Conservation (phyloP, 2,888 invertebrate species). For the Lomographa bimaculata region DNA sequence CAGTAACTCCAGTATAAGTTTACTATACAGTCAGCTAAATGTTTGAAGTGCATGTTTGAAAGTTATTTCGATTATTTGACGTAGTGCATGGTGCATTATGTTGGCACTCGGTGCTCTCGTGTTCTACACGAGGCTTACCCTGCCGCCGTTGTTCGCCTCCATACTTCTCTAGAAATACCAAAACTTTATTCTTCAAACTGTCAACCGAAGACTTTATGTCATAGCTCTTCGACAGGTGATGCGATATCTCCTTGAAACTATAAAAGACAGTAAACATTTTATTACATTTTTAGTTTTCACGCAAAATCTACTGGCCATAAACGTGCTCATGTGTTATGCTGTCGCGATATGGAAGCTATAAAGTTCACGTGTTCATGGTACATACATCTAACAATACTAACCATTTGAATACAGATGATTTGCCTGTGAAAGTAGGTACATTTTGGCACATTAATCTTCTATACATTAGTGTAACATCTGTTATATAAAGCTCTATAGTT, state of each 20-base stretch:
- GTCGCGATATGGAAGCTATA: conserved; percentile 46
- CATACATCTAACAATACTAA: conserved; percentile 4
- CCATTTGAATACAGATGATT: conserved; percentile 5
- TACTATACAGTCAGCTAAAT: too few relatives aligned
- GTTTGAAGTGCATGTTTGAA: conserved; percentile 11
- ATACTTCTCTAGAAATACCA: conserved; percentile 53
- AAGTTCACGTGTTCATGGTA: conserved; percentile 20
- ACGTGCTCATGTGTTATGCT: conserved; percentile 56
- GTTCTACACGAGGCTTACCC: conserved; percentile 69
- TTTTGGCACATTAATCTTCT: conserved; percentile 7
- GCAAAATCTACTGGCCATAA: conserved; percentile 48
- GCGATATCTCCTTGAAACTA: conserved; percentile 77
- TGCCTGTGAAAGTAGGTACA: not conserved
- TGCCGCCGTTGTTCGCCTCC: conserved; percentile 64
- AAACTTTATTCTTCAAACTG: conserved; percentile 56
- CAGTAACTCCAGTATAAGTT: too few relatives aligned
- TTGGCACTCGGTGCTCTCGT: conserved; percentile 49
- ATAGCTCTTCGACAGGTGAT: conserved; percentile 67
- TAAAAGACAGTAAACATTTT: conserved; percentile 69
- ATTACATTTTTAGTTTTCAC: conserved; percentile 55
- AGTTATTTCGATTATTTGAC: conserved; percentile 25
- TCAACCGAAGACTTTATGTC: conserved; percentile 59
- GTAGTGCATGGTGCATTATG: conserved; percentile 47
- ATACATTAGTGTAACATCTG: conserved; percentile 1
- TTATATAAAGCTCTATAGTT: conserved; percentile 5